phyloP scores from a whole-genome alignment of 2,113 vertebrate species.

The Panurus biarmicus region DNA sequence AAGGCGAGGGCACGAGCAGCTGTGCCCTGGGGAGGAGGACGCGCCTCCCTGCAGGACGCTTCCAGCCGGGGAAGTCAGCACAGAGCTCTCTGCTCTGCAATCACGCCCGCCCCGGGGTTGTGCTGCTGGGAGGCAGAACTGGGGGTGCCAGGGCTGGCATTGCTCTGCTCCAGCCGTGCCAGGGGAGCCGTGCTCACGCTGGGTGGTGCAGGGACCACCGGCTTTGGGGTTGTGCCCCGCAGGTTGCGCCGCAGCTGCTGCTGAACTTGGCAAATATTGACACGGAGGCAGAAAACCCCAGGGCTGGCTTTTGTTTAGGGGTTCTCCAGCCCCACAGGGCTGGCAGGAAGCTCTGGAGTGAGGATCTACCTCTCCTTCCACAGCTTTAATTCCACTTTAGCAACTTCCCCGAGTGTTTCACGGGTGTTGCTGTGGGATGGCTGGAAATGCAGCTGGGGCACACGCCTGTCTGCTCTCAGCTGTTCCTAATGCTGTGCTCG shows the following conservation, averaged over 20 bases:
- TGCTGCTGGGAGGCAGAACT: neutral
- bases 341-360: neutral
- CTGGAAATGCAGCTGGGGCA: neutral
- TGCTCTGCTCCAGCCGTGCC: neutral
- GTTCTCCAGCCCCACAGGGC: neutral
- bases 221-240: neutral
- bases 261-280: neutral
- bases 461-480: neutral
- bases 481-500: neutral
- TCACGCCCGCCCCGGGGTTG: neutral
- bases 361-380: neutral
- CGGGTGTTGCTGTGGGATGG: neutral
- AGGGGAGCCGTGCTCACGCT: fast-evolving
- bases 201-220: fast-evolving
- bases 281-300: neutral
- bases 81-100: neutral
- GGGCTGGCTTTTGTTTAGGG: neutral
- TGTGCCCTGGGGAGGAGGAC: fast-evolving
- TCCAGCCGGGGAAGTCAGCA: neutral
- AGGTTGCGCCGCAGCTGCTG: neutral
- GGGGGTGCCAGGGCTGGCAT: neutral
- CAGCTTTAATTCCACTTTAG: neutral
- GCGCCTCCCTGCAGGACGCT: fast-evolving
- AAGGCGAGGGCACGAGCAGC: fast-evolving
- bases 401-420: neutral